Evolutionary conservation across 1,140 invertebrate species (phyloP).

Genomic region (Manduca sexta): DNA sequence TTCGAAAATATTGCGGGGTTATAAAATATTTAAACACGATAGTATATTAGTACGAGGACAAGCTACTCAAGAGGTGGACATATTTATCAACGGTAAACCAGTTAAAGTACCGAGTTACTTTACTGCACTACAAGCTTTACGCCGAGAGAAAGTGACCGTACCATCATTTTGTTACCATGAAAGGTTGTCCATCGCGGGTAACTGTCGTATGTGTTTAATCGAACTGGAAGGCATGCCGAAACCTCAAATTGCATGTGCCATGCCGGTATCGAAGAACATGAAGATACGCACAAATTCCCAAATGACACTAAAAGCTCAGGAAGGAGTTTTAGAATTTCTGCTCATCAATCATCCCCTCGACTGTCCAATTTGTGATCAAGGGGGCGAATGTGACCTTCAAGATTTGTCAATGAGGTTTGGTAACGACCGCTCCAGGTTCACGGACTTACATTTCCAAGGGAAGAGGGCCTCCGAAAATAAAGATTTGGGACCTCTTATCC

Average conservation of each 20-base stretch:
- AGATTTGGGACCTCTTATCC: conserved; percentile 84
- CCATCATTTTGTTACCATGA: conserved; percentile 76
- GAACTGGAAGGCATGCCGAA: conserved; percentile 83
- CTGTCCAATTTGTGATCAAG: conserved; percentile 99
- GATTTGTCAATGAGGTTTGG: conserved; percentile 99
- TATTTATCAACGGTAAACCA: conserved; percentile 52
- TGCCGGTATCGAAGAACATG: conserved; percentile 83
- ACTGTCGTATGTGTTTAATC: conserved; percentile 87
- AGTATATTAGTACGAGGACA: too few species aligned
- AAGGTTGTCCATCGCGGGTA: conserved; percentile 84
- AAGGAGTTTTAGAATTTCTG: conserved; percentile 99
- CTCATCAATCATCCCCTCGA: conserved; percentile 98
- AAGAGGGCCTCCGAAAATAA: conserved; percentile 90
- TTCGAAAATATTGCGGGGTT: too few species aligned
- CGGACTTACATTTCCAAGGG: conserved; percentile 92
- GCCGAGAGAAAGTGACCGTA: conserved; percentile 31
- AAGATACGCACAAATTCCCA: conserved; percentile 81
- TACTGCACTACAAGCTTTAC: conserved; percentile 48
- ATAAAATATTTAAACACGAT: too few species aligned
- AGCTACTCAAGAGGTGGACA: conserved; percentile 15
- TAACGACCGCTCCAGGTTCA: conserved; percentile 93
- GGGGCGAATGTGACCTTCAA: conserved; percentile 98
- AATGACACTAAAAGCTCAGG: conserved; percentile 82
- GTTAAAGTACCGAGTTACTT: conserved; percentile 48
- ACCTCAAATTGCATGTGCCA: conserved; percentile 86